A percentile compares a stretch with the other conserved stretches of the same genome.
These are phyloP conservation scores for Malurus cyaneus DNA, from an alignment of 2,113 vertebrate species.

Conservation along the genomic window DNA sequence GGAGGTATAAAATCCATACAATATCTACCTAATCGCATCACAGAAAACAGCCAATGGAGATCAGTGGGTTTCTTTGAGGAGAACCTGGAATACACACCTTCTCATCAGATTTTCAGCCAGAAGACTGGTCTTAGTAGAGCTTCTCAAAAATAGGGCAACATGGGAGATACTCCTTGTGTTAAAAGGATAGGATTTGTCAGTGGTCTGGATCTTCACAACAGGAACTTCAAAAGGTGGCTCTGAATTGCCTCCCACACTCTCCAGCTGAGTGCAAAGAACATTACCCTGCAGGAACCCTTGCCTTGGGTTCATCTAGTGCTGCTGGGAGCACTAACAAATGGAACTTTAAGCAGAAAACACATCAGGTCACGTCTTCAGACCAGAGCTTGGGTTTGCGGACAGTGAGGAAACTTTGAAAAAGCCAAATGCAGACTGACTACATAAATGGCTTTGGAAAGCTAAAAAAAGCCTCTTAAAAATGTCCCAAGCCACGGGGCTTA, in stretches of 20 bases:
- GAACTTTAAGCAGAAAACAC: neutral
- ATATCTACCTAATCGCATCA: neutral
- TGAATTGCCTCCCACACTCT: neutral
- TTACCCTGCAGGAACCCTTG: neutral
- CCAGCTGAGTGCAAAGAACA: neutral
- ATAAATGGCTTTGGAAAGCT: neutral
- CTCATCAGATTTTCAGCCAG: neutral
- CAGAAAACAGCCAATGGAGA: neutral
- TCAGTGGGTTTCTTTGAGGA: neutral
- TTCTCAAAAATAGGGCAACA: neutral
- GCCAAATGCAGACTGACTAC: neutral
- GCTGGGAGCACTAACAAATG: neutral
- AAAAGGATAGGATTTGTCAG: neutral
- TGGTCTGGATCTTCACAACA: neutral
- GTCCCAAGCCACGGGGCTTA: neutral
- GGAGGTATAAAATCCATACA: neutral
- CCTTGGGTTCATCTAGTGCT: neutral
- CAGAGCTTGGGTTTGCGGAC: neutral
- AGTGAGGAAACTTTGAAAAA: neutral
- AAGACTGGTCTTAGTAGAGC: neutral
- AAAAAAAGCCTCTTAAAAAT: neutral
- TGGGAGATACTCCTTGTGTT: neutral
- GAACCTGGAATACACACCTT: neutral
- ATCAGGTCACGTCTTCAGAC: neutral
- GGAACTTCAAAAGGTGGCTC: neutral